Percentiles rank a stretch among this genome's conserved stretches.
Evolutionary conservation across 2,113 vertebrate genomes (phyloP).

Genomic region (Sitta europaea): DNA sequence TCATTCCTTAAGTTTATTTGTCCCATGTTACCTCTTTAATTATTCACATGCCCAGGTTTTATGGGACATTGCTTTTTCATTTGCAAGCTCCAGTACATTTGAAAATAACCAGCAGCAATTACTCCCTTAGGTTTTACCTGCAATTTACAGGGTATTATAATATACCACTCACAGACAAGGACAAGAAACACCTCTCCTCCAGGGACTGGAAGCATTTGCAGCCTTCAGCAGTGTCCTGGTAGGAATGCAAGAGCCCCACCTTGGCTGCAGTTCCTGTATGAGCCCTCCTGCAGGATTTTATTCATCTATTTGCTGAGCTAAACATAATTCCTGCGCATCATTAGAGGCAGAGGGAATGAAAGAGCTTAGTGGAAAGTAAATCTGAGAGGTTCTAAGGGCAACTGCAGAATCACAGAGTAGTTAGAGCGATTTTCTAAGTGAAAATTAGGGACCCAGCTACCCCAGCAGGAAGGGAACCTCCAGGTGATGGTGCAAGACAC

Average conservation of each 20-base stretch:
- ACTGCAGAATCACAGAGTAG: neutral
- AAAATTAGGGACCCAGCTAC: neutral
- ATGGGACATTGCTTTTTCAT: neutral
- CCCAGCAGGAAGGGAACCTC: neutral
- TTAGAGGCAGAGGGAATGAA: neutral
- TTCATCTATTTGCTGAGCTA: neutral
- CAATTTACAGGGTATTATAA: neutral
- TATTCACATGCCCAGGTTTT: neutral
- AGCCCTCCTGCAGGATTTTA: neutral
- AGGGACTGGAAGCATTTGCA: neutral
- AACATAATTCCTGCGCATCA: neutral
- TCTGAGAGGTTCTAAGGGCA: neutral
- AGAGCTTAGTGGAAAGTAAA: neutral
- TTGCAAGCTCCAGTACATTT: neutral
- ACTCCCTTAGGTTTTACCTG: neutral
- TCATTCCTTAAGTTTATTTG: neutral
- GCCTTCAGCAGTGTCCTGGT: neutral
- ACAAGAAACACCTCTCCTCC: neutral
- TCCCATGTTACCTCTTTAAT: neutral
- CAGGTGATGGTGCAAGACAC: fast-evolving
- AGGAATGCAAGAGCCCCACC: neutral
- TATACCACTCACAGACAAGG: neutral
- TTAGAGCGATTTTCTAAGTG: neutral
- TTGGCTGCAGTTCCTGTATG: neutral
- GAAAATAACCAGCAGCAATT: neutral